phyloP scores from a whole-genome alignment of 1,140 invertebrate genomes.

The Conus betulinus region DNA sequence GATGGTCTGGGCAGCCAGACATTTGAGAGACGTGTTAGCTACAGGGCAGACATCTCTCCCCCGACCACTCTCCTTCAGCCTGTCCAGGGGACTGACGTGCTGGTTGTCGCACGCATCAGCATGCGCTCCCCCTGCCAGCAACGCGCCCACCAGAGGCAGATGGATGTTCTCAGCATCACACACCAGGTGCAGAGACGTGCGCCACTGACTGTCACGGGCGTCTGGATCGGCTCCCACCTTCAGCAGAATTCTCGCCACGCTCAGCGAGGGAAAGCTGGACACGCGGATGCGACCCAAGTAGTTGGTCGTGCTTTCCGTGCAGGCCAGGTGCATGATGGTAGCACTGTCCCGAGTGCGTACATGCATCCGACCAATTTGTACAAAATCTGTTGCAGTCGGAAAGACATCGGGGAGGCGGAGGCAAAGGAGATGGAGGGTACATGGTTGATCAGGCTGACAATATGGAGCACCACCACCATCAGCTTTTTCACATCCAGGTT shows the following conservation, averaged over 20 bases:
- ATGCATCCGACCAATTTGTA: slow-evolving; percentile 85
- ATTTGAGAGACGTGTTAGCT: slow-evolving; percentile 85
- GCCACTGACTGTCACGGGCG: slow-evolving; percentile 82
- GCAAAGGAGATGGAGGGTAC: slow-evolving; percentile 76
- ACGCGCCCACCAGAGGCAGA: slow-evolving; percentile 80
- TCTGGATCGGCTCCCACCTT: slow-evolving; percentile 89
- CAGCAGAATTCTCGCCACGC: slow-evolving; percentile 86
- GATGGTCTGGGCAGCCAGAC: slow-evolving; percentile 86
- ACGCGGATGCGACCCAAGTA: slow-evolving; percentile 83
- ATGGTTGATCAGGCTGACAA: slow-evolving; percentile 71
- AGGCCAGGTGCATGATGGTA: slow-evolving; percentile 90
- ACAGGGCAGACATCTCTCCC: slow-evolving; percentile 84
- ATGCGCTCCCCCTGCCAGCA: slow-evolving; percentile 89
- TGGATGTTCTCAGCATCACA: slow-evolving; percentile 77
- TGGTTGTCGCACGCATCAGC: slow-evolving; percentile 89
- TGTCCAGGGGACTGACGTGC: slow-evolving; percentile 83
- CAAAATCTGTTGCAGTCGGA: slow-evolving; percentile 78
- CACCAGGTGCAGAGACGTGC: slow-evolving; percentile 89
- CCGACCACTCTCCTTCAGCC: slow-evolving; percentile 82
- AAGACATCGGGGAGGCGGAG: slow-evolving; percentile 65
- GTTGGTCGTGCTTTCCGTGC: slow-evolving; percentile 78
- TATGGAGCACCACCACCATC: slow-evolving; percentile 89
- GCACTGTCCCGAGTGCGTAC: slow-evolving; percentile 84
- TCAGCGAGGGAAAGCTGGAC: slow-evolving; percentile 84
- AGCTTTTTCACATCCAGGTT: slow-evolving; percentile 86